Evolutionary conservation across 2,797 vertebrate genomes (phyloP).

Genomic region (Anomalospiza imberbis): DNA sequence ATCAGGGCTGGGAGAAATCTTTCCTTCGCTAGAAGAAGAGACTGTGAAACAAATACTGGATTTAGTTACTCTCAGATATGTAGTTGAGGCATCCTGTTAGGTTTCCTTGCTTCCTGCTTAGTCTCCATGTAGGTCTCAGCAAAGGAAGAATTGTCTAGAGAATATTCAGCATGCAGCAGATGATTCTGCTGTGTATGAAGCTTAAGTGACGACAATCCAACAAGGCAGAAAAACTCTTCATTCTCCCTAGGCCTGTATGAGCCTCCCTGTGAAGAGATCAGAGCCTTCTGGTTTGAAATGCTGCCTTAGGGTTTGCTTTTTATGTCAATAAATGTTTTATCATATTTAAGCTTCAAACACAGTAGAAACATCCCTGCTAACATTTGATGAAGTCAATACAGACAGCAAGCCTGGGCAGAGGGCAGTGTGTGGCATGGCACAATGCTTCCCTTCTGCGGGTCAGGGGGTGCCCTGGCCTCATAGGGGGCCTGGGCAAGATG

Average conservation of each 20-base stretch:
- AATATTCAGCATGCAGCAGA: constrained; percentile 24
- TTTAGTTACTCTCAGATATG: constrained; percentile 5
- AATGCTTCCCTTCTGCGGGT: background rate
- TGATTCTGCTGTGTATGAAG: constrained; percentile 23
- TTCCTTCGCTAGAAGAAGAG: background rate
- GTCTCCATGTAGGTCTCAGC: constrained; percentile 2
- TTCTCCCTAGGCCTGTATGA: constrained; percentile 33
- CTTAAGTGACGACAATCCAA: constrained; percentile 28
- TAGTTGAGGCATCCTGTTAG: background rate
- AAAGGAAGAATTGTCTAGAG: constrained; percentile 15
- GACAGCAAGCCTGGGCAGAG: background rate
- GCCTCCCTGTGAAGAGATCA: constrained; percentile 56
- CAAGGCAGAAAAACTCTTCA: constrained; percentile 49
- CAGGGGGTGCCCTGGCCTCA: background rate
- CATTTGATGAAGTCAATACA: constrained; percentile 11
- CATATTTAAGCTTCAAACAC: constrained; percentile 44
- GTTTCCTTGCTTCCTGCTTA: constrained; percentile 1
- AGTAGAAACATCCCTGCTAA: constrained; percentile 21
- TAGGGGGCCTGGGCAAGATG: fast-evolving
- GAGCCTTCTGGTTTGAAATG: constrained; percentile 43
- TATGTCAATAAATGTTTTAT: constrained; percentile 68
- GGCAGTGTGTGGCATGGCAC: background rate
- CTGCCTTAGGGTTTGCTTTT: constrained; percentile 62
- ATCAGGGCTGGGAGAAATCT: background rate
- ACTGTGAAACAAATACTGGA: background rate